Conservation (phyloP, 2,113 vertebrate genomes). For the Leptobrachium ailaonicum region DNA sequence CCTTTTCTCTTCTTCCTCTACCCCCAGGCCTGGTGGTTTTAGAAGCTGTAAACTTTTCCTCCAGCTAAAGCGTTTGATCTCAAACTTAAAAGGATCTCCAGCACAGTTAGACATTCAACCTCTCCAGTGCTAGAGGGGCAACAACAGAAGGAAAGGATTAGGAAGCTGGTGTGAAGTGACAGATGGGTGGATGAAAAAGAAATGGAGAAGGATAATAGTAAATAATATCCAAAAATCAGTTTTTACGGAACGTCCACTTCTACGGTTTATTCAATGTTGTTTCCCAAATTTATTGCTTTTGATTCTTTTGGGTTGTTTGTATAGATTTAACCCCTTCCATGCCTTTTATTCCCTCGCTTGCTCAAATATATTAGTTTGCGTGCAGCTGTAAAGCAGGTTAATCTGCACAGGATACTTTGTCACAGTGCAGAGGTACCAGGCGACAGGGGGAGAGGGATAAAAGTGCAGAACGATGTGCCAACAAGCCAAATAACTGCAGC, state of each 20-base stretch:
- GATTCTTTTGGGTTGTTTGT: no score
- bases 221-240: slow-evolving; percentile 30
- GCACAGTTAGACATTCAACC: slow-evolving; percentile 41
- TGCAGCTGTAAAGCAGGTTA: background rate
- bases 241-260: background rate
- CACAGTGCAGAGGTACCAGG: background rate
- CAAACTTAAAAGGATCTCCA: slow-evolving; percentile 41
- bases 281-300: background rate
- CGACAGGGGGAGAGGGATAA: background rate
- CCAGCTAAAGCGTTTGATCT: slow-evolving; percentile 39
- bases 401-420: background rate
- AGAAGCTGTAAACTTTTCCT: slow-evolving; percentile 46
- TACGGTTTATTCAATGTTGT: background rate
- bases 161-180: slow-evolving; percentile 31
- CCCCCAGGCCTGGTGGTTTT: slow-evolving; percentile 36
- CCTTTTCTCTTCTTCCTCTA: slow-evolving; percentile 20
- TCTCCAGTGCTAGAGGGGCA: slow-evolving; percentile 48
- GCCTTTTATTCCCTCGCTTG: background rate
- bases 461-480: background rate
- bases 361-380: background rate
- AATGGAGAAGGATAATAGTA: slow-evolving; percentile 31
- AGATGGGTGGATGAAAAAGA: slow-evolving; percentile 11
- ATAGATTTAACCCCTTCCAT: background rate
- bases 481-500: background rate
- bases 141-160: slow-evolving; percentile 46